Percentiles rank a stretch among this genome's conserved stretches.
phyloP scores from a whole-genome alignment of 2,888 invertebrate genomes.

The Melinaea marsaeus region DNA sequence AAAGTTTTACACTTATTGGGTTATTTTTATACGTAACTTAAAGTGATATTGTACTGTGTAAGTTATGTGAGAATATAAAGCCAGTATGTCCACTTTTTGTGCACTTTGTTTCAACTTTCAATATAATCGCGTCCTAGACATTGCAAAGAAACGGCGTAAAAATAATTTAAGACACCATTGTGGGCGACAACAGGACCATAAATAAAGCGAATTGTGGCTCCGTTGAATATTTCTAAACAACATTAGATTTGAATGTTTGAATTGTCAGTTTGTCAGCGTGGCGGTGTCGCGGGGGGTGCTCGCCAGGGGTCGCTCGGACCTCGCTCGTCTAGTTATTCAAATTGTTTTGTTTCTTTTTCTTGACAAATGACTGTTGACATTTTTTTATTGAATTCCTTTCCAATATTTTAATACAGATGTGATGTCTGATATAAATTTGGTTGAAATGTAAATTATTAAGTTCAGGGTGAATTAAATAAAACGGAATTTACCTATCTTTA shows the following conservation, averaged over 20 bases:
- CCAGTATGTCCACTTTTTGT: not conserved
- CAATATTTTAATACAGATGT: too few relatives aligned
- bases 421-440: too few relatives aligned
- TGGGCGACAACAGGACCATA: constrained; percentile 63
- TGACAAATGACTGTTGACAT: constrained; percentile 36
- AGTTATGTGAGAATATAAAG: not conserved
- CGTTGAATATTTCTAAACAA: constrained; percentile 70
- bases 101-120: constrained; percentile 3
- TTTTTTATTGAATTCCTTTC: constrained; percentile 13
- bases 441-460: too few relatives aligned
- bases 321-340: constrained; percentile 33
- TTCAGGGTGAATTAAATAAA: too few relatives aligned
- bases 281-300: constrained; percentile 45
- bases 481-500: too few relatives aligned
- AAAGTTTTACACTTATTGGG: not conserved
- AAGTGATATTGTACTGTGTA: not conserved
- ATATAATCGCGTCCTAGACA: constrained; percentile 4
- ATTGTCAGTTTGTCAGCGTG: constrained; percentile 71
- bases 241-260: constrained; percentile 72
- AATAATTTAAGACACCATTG: constrained; percentile 57
- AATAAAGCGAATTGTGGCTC: constrained; percentile 66
- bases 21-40: too few relatives aligned
- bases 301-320: constrained; percentile 34
- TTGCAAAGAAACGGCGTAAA: constrained; percentile 67
- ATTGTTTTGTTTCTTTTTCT: constrained; percentile 31